Conservation (phyloP, 92 coral and sea anemone genomes). For the Metridium senile region DNA sequence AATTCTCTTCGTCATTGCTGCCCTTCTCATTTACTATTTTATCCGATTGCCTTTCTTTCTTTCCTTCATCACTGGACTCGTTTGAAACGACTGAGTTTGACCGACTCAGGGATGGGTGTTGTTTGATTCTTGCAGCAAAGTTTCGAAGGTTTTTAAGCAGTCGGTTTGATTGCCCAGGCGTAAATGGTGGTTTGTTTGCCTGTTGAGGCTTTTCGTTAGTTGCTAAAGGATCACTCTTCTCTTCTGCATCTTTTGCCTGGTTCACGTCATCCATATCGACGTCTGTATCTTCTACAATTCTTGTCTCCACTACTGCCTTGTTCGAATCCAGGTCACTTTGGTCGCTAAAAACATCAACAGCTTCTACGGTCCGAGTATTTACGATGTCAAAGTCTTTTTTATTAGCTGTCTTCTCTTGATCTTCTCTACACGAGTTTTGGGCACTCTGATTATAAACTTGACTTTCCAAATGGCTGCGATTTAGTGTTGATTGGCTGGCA, state of each 20-base stretch:
- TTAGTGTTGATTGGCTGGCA: too few species aligned
- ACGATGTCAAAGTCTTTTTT: too few species aligned
- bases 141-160: neutral
- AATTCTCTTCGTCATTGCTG: neutral
- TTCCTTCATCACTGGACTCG: neutral
- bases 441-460: too few species aligned
- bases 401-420: too few species aligned
- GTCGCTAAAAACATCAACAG: too few species aligned
- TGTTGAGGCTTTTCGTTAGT: neutral
- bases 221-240: neutral
- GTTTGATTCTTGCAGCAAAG: neutral
- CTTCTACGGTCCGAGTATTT: too few species aligned
- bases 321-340: neutral
- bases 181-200: neutral
- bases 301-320: neutral
- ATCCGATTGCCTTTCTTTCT: neutral
- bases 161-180: constrained; percentile 1
- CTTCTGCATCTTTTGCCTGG: neutral
- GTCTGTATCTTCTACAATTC: neutral
- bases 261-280: neutral
- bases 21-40: neutral
- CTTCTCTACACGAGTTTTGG: too few species aligned
- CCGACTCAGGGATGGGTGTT: neutral
- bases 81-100: neutral
- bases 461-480: too few species aligned